A percentile compares a stretch with the other conserved stretches of the same genome.
These are phyloP conservation scores for Amphipyra tragopoginis DNA, from an alignment of 2,888 invertebrate species.

Conservation along the genomic window DNA sequence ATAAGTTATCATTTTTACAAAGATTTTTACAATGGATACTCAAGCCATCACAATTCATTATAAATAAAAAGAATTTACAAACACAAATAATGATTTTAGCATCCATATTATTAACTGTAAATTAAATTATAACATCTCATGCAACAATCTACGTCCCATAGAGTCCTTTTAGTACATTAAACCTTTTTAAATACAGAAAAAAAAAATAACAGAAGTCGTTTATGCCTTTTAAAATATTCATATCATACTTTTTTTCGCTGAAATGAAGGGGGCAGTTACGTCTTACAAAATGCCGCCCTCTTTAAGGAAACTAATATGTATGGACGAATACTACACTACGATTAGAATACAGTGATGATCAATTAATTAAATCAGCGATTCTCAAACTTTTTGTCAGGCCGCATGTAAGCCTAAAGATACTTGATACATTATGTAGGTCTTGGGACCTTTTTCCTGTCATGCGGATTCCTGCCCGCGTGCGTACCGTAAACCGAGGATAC, in stretches of 20 bases:
- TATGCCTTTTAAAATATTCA: background rate
- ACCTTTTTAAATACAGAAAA: slow-evolving; percentile 2
- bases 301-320: background rate
- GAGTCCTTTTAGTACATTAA: slow-evolving; percentile 13
- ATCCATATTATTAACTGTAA: slow-evolving; percentile 15
- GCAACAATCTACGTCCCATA: slow-evolving; percentile 33
- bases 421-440: background rate
- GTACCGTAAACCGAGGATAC: no score
- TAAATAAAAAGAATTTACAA: slow-evolving; percentile 4
- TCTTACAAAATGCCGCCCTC: background rate
- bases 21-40: slow-evolving; percentile 16
- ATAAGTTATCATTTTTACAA: slow-evolving; percentile 21
- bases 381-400: background rate
- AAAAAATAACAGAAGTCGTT: background rate
- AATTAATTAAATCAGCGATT: background rate
- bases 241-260: background rate
- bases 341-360: background rate
- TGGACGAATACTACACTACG: slow-evolving; percentile 2
- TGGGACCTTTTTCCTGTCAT: no score
- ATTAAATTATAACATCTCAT: slow-evolving; percentile 27
- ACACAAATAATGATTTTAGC: slow-evolving; percentile 20
- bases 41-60: slow-evolving; percentile 8
- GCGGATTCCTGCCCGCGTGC: no score
- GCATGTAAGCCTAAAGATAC: background rate
- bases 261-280: background rate